phyloP scores from a whole-genome alignment of 1,140 invertebrate genomes.

The Scaptodrosophila lebanonensis region DNA sequence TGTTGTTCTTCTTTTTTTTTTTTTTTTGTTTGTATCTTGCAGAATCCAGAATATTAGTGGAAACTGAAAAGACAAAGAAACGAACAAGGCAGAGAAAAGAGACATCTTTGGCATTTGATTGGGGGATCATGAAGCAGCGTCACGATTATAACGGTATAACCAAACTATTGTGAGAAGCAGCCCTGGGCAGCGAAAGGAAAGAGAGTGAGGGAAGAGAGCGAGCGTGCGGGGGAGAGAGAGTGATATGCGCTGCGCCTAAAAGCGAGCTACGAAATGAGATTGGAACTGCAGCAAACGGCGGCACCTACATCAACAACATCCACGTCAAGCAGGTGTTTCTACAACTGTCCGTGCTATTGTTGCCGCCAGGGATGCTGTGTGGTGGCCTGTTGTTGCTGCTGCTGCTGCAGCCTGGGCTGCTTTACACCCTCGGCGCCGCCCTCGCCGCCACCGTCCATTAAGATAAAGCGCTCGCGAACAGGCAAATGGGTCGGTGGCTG shows the following conservation, averaged over 20 bases:
- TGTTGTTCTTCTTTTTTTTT: too few relatives aligned
- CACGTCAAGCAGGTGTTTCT: constrained; percentile 36
- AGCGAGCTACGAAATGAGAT: constrained; percentile 17
- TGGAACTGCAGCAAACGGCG: constrained; percentile 17
- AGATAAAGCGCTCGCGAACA: too few relatives aligned
- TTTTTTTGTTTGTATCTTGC: too few relatives aligned
- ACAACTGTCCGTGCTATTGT: constrained; percentile 55
- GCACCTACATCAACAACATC: background rate
- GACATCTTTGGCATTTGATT: too few relatives aligned
- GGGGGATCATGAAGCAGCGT: too few relatives aligned
- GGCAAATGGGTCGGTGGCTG: background rate
- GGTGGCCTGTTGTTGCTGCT: constrained; percentile 36
- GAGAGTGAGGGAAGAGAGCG: background rate
- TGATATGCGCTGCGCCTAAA: too few relatives aligned
- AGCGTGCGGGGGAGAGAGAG: too few relatives aligned
- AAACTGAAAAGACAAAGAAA: too few relatives aligned
- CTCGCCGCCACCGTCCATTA: constrained; percentile 5
- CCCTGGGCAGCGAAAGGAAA: background rate
- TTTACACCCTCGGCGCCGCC: constrained; percentile 6
- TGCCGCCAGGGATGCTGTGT: constrained; percentile 60
- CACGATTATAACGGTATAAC: too few relatives aligned
- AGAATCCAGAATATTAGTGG: background rate
- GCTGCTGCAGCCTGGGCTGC: constrained; percentile 25
- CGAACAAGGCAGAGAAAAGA: too few relatives aligned
- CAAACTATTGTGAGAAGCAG: background rate